These are phyloP conservation scores for Eristalinus sepulchralis DNA, from an alignment of 2,888 invertebrate genomes.

Conservation along the genomic window DNA sequence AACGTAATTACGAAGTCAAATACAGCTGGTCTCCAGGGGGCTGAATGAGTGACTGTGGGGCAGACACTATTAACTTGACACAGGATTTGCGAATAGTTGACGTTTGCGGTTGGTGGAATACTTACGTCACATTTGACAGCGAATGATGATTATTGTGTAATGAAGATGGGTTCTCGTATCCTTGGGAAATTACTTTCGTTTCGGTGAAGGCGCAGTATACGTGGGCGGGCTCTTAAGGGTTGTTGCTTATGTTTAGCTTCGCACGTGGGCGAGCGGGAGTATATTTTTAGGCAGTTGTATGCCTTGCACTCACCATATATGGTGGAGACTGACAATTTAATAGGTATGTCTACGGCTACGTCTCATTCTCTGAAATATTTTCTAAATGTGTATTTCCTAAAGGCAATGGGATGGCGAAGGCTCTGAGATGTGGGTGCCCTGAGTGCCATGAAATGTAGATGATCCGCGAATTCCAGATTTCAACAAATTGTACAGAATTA, in stretches of 20 bases:
- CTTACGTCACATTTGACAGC: slow-evolving; percentile 37
- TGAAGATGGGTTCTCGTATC: not conserved
- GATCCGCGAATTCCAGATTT: too few relatives aligned
- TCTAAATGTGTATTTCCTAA: too few relatives aligned
- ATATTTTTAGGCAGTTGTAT: not conserved
- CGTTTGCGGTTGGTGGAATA: slow-evolving; percentile 15
- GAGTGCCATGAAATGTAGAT: too few relatives aligned
- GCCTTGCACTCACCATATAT: too few relatives aligned
- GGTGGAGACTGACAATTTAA: too few relatives aligned
- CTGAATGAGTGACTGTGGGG: not conserved
- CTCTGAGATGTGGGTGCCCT: too few relatives aligned
- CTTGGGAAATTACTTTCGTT: slow-evolving; percentile 14
- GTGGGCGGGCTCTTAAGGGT: not conserved
- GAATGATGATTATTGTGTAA: slow-evolving; percentile 19
- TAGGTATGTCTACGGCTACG: too few relatives aligned
- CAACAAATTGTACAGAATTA: too few relatives aligned
- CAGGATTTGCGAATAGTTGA: slow-evolving; percentile 32
- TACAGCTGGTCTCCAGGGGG: slow-evolving; percentile 16
- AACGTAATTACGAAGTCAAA: slow-evolving; percentile 40
- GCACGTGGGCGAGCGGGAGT: not conserved
- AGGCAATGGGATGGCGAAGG: too few relatives aligned
- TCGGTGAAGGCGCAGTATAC: not conserved
- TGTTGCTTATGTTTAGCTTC: not conserved
- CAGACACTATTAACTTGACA: slow-evolving; percentile 17
- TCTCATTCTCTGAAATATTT: too few relatives aligned